Evolutionary conservation across 2,888 invertebrate genomes (phyloP), one percentile per base, ranked within the genome.

Genomic region (Trichogramma dendrolimi): DNA sequence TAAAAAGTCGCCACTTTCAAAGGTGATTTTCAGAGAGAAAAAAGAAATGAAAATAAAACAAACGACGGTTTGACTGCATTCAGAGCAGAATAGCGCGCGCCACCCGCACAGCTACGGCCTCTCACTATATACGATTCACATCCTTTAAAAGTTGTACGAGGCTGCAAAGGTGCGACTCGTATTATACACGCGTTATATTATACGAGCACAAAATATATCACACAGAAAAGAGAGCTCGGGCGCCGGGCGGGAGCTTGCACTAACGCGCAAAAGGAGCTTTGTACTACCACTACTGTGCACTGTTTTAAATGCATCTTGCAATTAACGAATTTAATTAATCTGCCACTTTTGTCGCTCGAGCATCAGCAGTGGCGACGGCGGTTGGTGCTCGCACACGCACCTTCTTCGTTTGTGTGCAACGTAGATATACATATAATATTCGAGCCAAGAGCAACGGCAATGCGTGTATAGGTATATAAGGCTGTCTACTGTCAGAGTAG

Each of bases 251-350:
- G 27, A 48, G 59, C 62, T 58, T 61, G 55, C 58, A 63, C 46
- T 48, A 58, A 54, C 59, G 14, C 55, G 58, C 27, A 27, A 27
- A 27, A 27, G 2, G 27, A 27, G 27, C 27, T 27, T 27, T 27
- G 27, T 27, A 27, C 27, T 27, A 27, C 27, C 27, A 27, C 27
- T 27, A 27, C 27, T 27, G 27, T 27, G 27, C 27, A 27, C 57
- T 64, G 68, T 66, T 69, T 69, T 76, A 76, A 77, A 74, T 74
- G 72, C 75, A 73, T 73, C 73, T 74, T 74, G 74, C 75, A 77
- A 76, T 77, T 77, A 76, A 76, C 76, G 70, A 76, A 77, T 77
- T 76, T 75, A 76, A 78, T 78, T 78, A 77, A 76, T 76, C 71
- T 68, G 71, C 71, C 55, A 64, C 52, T 72, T 74, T 72, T 68